phyloP scores from a whole-genome alignment of 2,797 vertebrate species.

The Silurus lanzhouensis region DNA sequence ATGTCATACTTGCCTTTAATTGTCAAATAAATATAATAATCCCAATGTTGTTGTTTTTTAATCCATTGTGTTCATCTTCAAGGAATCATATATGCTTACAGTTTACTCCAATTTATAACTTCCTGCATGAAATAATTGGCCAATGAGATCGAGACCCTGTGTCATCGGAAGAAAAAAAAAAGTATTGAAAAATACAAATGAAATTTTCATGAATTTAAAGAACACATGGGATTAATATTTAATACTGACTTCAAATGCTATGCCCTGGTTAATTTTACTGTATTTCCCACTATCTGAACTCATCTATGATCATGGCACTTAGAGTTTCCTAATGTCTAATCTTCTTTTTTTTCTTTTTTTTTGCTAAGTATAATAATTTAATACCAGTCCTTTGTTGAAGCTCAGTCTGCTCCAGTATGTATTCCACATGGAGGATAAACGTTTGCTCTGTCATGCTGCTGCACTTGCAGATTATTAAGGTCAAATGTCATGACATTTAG shows the following conservation, averaged over 20 bases:
- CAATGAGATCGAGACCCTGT: background rate
- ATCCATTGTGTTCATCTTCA: background rate
- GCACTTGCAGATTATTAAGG: slow-evolving; percentile 17
- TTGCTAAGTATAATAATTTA: slow-evolving; percentile 2
- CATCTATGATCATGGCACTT: background rate
- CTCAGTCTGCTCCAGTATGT: background rate
- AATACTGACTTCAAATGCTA: background rate
- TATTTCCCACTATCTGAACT: background rate
- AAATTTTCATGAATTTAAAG: background rate
- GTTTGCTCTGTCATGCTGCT: slow-evolving; percentile 23
- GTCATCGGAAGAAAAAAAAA: background rate
- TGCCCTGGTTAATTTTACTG: background rate
- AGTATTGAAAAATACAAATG: too few relatives aligned
- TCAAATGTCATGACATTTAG: slow-evolving; percentile 41
- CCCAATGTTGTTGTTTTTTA: background rate
- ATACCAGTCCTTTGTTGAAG: slow-evolving; percentile 12
- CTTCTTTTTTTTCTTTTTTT: too few relatives aligned
- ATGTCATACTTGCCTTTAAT: background rate
- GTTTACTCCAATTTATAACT: background rate
- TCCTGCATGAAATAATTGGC: background rate
- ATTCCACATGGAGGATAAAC: slow-evolving; percentile 30
- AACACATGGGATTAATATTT: background rate
- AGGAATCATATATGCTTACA: background rate
- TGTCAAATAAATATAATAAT: background rate
- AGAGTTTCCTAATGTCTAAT: background rate